These are phyloP conservation scores for Delichon dasypus DNA, from an alignment of 2,797 vertebrate species.

Conservation along the genomic window DNA sequence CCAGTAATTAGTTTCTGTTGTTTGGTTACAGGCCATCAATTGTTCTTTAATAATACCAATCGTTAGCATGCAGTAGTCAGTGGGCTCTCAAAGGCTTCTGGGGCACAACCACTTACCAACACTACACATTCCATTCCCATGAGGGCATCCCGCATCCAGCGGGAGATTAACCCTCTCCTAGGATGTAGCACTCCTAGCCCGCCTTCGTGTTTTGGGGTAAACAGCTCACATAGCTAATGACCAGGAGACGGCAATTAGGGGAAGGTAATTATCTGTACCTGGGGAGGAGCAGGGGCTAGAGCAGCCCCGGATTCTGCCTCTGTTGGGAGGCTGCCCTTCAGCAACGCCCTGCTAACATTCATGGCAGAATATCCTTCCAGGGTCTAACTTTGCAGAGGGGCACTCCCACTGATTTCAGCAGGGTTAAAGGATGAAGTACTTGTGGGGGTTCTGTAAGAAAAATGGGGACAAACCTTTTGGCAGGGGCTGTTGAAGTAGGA, in stretches of 20 bases:
- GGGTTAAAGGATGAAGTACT: neutral
- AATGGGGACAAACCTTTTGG: neutral
- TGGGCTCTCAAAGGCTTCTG: conserved; percentile 83
- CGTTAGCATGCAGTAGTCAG: conserved; percentile 87
- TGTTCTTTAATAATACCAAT: conserved; percentile 93
- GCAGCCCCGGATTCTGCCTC: neutral
- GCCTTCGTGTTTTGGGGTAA: conserved; percentile 34
- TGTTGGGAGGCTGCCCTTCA: neutral
- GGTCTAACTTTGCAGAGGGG: neutral
- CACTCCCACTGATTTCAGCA: neutral
- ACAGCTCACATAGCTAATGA: neutral
- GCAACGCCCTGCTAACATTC: neutral
- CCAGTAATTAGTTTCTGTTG: conserved; percentile 93
- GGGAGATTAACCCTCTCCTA: conserved; percentile 78
- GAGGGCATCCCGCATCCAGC: conserved; percentile 80
- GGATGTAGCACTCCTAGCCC: conserved; percentile 22
- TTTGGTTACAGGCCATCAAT: conserved; percentile 91
- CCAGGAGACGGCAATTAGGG: neutral
- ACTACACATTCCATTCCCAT: conserved; percentile 98
- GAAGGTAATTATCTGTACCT: conserved; percentile 12
- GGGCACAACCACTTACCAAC: conserved; percentile 82
- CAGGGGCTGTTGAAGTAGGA: neutral
- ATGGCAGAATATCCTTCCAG: neutral
- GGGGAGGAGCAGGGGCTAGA: neutral
- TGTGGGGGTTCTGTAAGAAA: neutral